These are phyloP conservation scores for Oligia fasciuncula DNA, from an alignment of 2,888 invertebrate genomes.

Conservation along the genomic window DNA sequence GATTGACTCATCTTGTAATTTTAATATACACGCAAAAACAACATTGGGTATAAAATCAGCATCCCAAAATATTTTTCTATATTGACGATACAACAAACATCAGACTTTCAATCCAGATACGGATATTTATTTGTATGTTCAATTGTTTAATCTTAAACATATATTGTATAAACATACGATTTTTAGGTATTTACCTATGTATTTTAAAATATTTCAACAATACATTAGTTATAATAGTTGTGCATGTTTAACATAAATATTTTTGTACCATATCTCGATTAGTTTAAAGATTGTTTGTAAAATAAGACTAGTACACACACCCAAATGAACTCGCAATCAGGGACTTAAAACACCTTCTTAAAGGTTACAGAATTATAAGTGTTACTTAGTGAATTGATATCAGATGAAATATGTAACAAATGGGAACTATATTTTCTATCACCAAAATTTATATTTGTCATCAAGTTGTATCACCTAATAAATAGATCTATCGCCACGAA, in stretches of 20 bases:
- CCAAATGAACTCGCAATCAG: not conserved
- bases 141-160: not conserved
- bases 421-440: too few relatives aligned
- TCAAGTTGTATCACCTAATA: too few relatives aligned
- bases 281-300: constrained; percentile 2
- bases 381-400: too few relatives aligned
- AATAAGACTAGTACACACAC: not conserved
- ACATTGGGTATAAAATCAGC: not conserved
- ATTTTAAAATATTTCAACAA: not conserved
- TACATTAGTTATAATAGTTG: not conserved
- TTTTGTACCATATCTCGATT: not conserved
- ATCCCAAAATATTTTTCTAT: not conserved
- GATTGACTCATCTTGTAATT: not conserved
- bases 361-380: too few relatives aligned
- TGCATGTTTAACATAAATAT: constrained; percentile 1
- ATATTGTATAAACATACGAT: not conserved
- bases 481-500: too few relatives aligned
- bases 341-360: too few relatives aligned
- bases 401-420: too few relatives aligned
- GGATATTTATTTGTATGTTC: not conserved
- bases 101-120: not conserved
- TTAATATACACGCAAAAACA: not conserved
- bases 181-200: not conserved
- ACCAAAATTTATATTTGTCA: too few relatives aligned
- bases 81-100: not conserved